Evolutionary conservation across 2,888 invertebrate genomes (phyloP), one percentile per base, ranked within the genome.

Genomic region (Lapara coniferarum): DNA sequence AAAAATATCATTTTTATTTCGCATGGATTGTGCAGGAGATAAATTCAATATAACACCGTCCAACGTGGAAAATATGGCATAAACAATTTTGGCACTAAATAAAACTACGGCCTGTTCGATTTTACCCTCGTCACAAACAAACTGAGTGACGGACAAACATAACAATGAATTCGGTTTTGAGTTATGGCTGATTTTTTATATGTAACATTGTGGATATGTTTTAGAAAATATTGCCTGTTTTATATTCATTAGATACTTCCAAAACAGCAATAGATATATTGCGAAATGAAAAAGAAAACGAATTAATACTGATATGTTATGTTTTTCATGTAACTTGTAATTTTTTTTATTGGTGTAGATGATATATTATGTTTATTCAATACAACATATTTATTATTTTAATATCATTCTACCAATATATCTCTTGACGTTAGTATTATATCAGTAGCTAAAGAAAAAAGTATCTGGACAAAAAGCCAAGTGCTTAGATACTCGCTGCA

Each of bases 51-150:
- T 57, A 66, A 76, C 72, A 63, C 69, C 70, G 73, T 75, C 72
- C 53, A 68, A 72, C 68, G 70, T 72, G 70, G 72, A 74, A 75
- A 74, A 76, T 71, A 72, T 71, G 70, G 73, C 71, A 66, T 67
- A 69, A 74, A 75, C 72, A 73, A 74, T 74, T 73, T 74, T 71
- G 77, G 78, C 75, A 78, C 75, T 76, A 77, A 78, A 78, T 77
- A 81, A 78, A 80, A 66, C 66, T 80, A 80, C 74, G 75, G 19
- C 75, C 73, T 77, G 72, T 76, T 76, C 75, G 75, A 81, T 81
- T 79, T 78, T 72, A 89, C 89, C 89, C 86, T 85, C 81, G 84
- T 89, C 89, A 88, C 80, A 78, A 74, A 82, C 83, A 81, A 83
- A 72, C 75, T 83, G 84, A 85, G 85, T 85, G 84, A 84, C 82